These are phyloP conservation scores for Oncorhynchus keta DNA, from an alignment of 2,113 vertebrate species.

Conservation along the genomic window DNA sequence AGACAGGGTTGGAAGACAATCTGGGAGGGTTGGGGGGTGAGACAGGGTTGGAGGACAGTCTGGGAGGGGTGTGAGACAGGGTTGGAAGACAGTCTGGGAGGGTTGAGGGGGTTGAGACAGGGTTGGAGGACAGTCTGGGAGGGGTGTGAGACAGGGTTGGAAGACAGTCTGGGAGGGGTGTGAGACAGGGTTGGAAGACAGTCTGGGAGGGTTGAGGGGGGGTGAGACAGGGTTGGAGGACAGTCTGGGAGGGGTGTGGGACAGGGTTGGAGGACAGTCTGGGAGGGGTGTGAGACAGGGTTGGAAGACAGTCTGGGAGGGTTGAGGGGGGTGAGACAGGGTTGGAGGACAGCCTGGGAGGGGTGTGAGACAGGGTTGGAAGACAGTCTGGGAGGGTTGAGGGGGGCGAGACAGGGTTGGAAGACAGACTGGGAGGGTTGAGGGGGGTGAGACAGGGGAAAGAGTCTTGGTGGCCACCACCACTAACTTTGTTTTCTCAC, in stretches of 20 bases:
- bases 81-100: not conserved
- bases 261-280: not conserved
- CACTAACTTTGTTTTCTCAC: conserved; percentile 54
- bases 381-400: no score
- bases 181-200: not conserved
- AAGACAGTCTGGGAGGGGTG: no score
- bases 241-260: not conserved
- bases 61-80: conserved; percentile 3
- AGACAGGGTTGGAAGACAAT: not conserved
- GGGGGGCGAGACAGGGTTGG: no score
- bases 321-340: no score
- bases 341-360: no score
- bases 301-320: not conserved
- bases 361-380: no score
- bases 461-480: conserved; percentile 65
- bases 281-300: conserved; percentile 8
- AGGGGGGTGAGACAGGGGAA: conserved; percentile 39
- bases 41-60: not conserved
- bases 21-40: not conserved
- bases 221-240: not conserved
- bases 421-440: not conserved
- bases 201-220: not conserved
- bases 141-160: conserved; percentile 16
- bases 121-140: no score
- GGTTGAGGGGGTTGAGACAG: no score